Percentiles rank a stretch among this genome's conserved stretches.
Conservation (phyloP, 2,797 vertebrate species). For the Adelosebastes latens region DNA sequence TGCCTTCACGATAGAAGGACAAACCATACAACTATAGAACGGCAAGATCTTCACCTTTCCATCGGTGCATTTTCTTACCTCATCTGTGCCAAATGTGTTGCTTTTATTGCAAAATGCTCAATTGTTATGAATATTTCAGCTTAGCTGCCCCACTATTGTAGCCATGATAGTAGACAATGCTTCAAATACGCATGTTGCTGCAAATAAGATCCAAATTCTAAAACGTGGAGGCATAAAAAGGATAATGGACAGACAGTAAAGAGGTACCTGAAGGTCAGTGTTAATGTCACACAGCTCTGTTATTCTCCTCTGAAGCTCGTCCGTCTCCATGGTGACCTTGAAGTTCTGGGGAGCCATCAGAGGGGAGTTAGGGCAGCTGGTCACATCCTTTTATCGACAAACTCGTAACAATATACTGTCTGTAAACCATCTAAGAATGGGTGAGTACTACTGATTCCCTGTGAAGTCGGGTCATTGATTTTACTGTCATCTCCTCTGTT, state of each 20-base stretch:
- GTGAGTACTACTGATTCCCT: neutral
- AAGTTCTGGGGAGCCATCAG: constrained; percentile 82
- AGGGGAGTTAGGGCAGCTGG: neutral
- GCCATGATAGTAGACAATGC: too few relatives aligned
- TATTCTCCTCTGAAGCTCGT: constrained; percentile 87
- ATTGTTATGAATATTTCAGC: too few relatives aligned
- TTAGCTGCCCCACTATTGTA: too few relatives aligned
- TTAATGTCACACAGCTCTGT: constrained; percentile 83
- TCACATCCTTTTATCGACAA: neutral
- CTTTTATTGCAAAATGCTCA: too few relatives aligned
- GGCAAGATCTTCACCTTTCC: too few relatives aligned
- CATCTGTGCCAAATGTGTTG: too few relatives aligned
- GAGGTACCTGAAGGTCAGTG: constrained; percentile 86
- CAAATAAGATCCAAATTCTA: too few relatives aligned
- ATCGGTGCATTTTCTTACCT: too few relatives aligned
- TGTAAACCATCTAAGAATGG: neutral
- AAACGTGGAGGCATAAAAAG: neutral
- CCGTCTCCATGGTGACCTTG: constrained; percentile 83
- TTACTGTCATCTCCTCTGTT: neutral
- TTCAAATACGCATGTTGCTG: too few relatives aligned
- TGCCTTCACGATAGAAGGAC: too few relatives aligned
- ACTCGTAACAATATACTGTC: neutral
- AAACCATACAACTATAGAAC: too few relatives aligned
- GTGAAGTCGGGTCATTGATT: neutral
- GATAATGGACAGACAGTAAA: neutral